Evolutionary conservation across 2,888 invertebrate genomes (phyloP), one percentile per base, ranked within the genome.

Genomic region (Leuctra nigra): DNA sequence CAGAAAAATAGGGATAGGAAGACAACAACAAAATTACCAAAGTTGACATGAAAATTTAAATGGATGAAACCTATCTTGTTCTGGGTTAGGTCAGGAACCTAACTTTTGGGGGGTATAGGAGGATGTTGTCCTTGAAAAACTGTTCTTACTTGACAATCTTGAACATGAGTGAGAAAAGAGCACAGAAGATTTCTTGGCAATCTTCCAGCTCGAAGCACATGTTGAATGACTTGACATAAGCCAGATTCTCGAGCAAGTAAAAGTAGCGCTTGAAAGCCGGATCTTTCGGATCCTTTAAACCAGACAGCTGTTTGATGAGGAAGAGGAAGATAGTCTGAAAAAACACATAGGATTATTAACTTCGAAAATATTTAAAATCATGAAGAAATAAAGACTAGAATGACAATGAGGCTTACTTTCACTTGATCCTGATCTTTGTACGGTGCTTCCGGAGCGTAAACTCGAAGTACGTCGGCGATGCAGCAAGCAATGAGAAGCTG

Each of bases 121-220:
- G n/a, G n/a, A n/a, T n/a, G n/a, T n/a, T n/a, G n/a, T n/a, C n/a
- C n/a, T 4, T 60, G 80, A n/a, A n/a, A n/a, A n/a, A n/a, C n/a
- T n/a, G n/a, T n/a, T n/a, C 87, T 83, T 71, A 93, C 93, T 94
- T 96, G 67, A 97, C 92, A 72, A 96, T 94, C 73, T 86, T 90
- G 71, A 97, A 97, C 83, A 97, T 91, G 54, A 95, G 81, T 57
- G 87, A 85, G 75, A 96, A 97, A 1, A 98, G 79, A 13, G 87
- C 87, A 68, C 92, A 91, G 75, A 97, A 96, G 66, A 98, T 94
- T 72, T 95, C 94, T 72, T 96, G 95, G 66, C 92, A 94, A 75
- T 97, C 96, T 71, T 97, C 97, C 58, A 98, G 75, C 72, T 98
- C 97, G 70, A 97, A 93, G 72, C 96, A 97, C 87, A 98, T 97